Evolutionary conservation across 2,113 vertebrate species (phyloP).

Genomic region (human (Homo sapiens)): DNA sequence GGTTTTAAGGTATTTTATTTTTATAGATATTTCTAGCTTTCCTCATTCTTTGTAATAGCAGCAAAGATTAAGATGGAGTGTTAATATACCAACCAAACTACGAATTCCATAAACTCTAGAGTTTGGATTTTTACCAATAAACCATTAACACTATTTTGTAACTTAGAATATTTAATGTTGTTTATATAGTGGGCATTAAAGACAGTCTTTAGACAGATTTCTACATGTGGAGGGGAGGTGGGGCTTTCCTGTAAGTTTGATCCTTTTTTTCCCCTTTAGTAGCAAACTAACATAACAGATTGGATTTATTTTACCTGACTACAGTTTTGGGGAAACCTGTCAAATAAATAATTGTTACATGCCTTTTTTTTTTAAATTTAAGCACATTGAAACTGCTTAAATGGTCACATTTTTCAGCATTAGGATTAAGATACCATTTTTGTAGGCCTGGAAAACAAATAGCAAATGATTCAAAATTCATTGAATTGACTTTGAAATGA

Average conservation of each 20-base stretch:
- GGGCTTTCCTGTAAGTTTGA: slow-evolving; percentile 48
- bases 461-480: slow-evolving; percentile 22
- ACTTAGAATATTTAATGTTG: slow-evolving; percentile 72
- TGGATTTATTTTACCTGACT: slow-evolving; percentile 48
- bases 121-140: slow-evolving; percentile 70
- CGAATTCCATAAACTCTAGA: slow-evolving; percentile 67
- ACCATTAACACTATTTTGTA: slow-evolving; percentile 61
- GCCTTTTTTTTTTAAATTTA: slow-evolving; percentile 32
- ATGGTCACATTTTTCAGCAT: background rate
- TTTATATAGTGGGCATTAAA: slow-evolving; percentile 75
- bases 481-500: slow-evolving; percentile 40
- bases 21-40: slow-evolving; percentile 65
- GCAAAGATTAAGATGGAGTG: slow-evolving; percentile 50
- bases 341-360: background rate
- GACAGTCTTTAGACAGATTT: slow-evolving; percentile 57
- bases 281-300: slow-evolving; percentile 37
- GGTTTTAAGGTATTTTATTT: slow-evolving; percentile 78
- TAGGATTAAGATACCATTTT: slow-evolving; percentile 43
- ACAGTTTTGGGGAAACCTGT: background rate
- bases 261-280: slow-evolving; percentile 49
- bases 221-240: slow-evolving; percentile 25
- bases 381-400: background rate
- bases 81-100: slow-evolving; percentile 70
- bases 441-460: slow-evolving; percentile 45
- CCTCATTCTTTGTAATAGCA: slow-evolving; percentile 64